Evolutionary conservation across 1,140 invertebrate species (phyloP), one percentile per base, ranked within the genome.

Genomic region (Anastatus disparis): DNA sequence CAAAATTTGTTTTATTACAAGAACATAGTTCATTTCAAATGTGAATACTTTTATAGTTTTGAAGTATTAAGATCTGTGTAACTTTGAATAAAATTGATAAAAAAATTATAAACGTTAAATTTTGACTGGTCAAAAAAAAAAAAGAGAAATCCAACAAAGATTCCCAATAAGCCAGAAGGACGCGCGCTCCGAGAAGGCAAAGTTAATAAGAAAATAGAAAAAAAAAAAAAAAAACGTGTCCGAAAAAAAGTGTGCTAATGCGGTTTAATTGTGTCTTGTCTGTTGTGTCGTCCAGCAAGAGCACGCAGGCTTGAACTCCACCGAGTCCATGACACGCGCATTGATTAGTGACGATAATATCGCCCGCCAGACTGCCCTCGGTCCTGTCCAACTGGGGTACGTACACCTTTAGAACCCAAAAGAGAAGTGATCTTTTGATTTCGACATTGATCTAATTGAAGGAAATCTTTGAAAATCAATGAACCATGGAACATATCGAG

Each of bases 381-480:
- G 93, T 87, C 93, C 93, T 86, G 93, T 95, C 82, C 94, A 95
- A 87, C 89, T 96, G 86, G 94, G 94, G 94, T 95, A 95, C 89
- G 93, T 94, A 93, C 82, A 55, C 46, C 67, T 55, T 62, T 44
- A 63, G 24, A 35, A 4, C 31, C 31, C 4, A 6, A 35, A 10
- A 35, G 31, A 35, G 31, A 35, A n/a, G n/a, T n/a, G n/a, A n/a
- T n/a, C n/a, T n/a, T n/a, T n/a, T n/a, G n/a, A n/a, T n/a, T n/a
- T n/a, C n/a, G n/a, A n/a, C n/a, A n/a, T n/a, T n/a, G n/a, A n/a
- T n/a, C n/a, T n/a, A n/a, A n/a, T n/a, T n/a, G n/a, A n/a, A n/a
- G n/a, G n/a, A n/a, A n/a, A n/a, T n/a, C n/a, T n/a, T n/a, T n/a
- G n/a, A n/a, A n/a, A n/a, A n/a, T n/a, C n/a, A n/a, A n/a, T n/a